Evolutionary conservation across 92 coral and sea anemone genomes (phyloP).

Genomic region (Umimayanthus kanabou): DNA sequence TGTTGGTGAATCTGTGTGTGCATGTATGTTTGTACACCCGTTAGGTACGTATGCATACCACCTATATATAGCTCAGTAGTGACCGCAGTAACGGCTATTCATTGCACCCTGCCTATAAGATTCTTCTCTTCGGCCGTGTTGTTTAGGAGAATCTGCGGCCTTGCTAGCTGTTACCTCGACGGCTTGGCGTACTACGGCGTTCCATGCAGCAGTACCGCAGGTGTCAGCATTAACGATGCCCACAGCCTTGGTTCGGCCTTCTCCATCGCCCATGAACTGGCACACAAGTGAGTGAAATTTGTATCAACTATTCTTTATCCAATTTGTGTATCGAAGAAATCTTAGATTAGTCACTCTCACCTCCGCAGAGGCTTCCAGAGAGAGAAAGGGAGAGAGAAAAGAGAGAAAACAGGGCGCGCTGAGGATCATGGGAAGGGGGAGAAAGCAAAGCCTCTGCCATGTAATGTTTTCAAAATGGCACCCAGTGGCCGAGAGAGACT

Average conservation of each 20-base stretch:
- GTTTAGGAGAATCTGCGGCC: conserved; percentile 38
- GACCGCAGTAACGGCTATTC: not conserved
- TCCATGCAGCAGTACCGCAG: conserved; percentile 19
- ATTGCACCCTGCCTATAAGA: not conserved
- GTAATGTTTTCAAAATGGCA: no score
- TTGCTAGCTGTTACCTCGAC: conserved; percentile 24
- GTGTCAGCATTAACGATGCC: conserved; percentile 28
- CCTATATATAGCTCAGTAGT: not conserved
- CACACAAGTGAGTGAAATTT: conserved; percentile 34
- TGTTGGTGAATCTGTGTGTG: not conserved
- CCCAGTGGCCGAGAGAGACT: no score
- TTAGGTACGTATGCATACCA: not conserved
- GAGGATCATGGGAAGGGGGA: no score
- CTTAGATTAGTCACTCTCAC: not conserved
- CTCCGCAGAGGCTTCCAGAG: no score
- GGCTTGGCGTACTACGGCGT: conserved; percentile 28
- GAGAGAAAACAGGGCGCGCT: no score
- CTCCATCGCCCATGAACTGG: conserved; percentile 36
- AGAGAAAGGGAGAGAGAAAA: no score
- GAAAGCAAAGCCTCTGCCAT: no score
- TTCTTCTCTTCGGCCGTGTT: not conserved
- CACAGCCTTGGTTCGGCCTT: conserved; percentile 34
- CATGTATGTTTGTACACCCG: not conserved
- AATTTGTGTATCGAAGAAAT: not conserved
- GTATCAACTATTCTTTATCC: not conserved